phyloP scores from a whole-genome alignment of 1,140 invertebrate genomes.

The Drosophila eugracilis region DNA sequence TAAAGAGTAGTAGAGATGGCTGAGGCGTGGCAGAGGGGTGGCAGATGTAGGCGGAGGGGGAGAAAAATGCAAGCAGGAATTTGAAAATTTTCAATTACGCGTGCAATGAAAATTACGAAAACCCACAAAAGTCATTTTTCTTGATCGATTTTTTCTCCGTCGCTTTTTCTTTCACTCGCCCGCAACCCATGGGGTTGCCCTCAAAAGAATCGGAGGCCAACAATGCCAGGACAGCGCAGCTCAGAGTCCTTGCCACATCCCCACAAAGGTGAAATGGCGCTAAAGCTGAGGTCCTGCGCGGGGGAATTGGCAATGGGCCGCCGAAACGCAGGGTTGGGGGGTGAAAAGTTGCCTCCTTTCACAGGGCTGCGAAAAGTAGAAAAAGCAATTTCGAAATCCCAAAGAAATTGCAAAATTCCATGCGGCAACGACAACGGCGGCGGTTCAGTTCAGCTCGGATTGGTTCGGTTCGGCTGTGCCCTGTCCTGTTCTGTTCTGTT shows the following conservation, averaged over 20 bases:
- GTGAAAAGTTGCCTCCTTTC: slow-evolving; percentile 50
- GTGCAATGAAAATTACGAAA: slow-evolving; percentile 84
- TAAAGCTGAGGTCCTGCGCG: slow-evolving; percentile 31
- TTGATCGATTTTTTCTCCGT: slow-evolving; percentile 76
- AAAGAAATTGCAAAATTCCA: slow-evolving; percentile 84
- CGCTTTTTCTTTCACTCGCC: slow-evolving; percentile 6
- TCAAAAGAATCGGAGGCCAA: slow-evolving; percentile 78
- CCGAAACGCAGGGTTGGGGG: slow-evolving; percentile 1
- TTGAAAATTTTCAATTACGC: slow-evolving; percentile 83
- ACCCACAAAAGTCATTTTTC: slow-evolving; percentile 83
- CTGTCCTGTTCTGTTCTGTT: slow-evolving; percentile 14
- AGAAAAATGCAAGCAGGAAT: slow-evolving; percentile 80
- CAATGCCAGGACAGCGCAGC: slow-evolving; percentile 52
- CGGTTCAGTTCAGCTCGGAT: slow-evolving; percentile 35
- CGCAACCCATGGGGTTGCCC: slow-evolving; percentile 26
- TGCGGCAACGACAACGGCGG: slow-evolving; percentile 52
- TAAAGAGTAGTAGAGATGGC: slow-evolving; percentile 34
- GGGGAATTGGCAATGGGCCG: slow-evolving; percentile 19
- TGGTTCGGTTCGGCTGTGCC: slow-evolving; percentile 20
- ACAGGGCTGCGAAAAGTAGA: slow-evolving; percentile 70
- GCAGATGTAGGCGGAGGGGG: neutral
- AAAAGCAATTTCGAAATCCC: slow-evolving; percentile 83
- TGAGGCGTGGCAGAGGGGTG: neutral
- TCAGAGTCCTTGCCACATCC: slow-evolving; percentile 44
- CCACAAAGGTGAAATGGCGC: slow-evolving; percentile 65